These are phyloP conservation scores for Cordilura impudica DNA, from an alignment of 2,888 invertebrate species.

Conservation along the genomic window DNA sequence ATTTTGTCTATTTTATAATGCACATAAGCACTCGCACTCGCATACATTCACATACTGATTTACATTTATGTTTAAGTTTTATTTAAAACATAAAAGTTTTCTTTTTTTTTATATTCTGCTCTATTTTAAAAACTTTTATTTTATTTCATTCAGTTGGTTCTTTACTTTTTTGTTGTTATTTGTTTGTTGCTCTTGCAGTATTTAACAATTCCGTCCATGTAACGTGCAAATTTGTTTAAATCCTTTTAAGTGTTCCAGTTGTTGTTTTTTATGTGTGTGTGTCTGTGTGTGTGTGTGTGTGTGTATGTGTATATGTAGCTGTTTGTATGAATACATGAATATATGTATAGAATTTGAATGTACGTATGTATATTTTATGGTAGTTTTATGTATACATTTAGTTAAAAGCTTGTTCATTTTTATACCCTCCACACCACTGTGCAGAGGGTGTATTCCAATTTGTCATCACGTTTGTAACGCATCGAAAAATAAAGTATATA, in stretches of 20 bases:
- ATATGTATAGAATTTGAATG: constrained; percentile 13
- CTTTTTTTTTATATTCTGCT: background rate
- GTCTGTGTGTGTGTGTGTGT: background rate
- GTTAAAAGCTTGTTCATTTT: constrained; percentile 58
- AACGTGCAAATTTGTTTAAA: constrained; percentile 60
- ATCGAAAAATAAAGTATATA: no score
- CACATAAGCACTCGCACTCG: background rate
- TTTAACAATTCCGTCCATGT: constrained; percentile 57
- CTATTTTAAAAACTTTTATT: constrained; percentile 49
- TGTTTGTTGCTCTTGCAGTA: constrained; percentile 26
- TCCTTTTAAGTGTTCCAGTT: constrained; percentile 59
- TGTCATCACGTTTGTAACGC: no score
- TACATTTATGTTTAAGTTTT: constrained; percentile 29
- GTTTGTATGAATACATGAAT: background rate
- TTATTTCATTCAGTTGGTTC: constrained; percentile 37
- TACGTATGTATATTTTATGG: constrained; percentile 29
- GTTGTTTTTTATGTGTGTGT: constrained; percentile 11
- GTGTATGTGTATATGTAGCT: constrained; percentile 7
- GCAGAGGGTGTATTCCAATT: no score
- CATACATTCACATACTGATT: background rate
- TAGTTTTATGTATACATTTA: constrained; percentile 57
- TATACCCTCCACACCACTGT: no score
- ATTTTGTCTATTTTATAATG: constrained; percentile 54
- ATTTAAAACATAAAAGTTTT: constrained; percentile 47
- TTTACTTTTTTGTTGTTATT: background rate